Base-by-base conservation (phyloP, 1,140 invertebrate genomes). In the Macrobrachium nipponense region DNA sequence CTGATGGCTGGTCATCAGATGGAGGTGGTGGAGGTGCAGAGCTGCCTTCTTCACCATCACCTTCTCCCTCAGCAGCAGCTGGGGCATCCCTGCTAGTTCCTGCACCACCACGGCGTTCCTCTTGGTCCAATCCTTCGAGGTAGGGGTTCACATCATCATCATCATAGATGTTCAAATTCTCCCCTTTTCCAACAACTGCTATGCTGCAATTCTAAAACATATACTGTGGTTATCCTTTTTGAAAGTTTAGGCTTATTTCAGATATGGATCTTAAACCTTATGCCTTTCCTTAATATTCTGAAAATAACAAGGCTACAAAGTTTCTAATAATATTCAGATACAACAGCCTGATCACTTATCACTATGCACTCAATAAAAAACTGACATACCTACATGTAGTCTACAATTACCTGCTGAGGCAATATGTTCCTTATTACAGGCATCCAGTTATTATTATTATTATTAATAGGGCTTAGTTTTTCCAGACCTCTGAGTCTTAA, bases 201-300 rank as follows among this genome's bases (percentile, higher is more conserved):
- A 99, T 95, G 0, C 97, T 98, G 68, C 98, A 97, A 91, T 98
- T 98, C 95, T 96, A 91, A 62, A 90, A 89, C 58, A 72, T 79
- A 87, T 85, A 68, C 83, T 14, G 18, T 60, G 20, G 60, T 20
- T 36, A 27, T 60, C 80, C 18, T 23, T n/a, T 18, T 17, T 76
- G 20, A 2, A n/a, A 5, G 80, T 64, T 17, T 60, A n/a, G 4
- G 7, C 87, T n/a, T 5, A 68, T 15, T 10, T 10, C 14, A 68
- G 14, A 68, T 8, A 27, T 66, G 5, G 14, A 66, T 66, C 17
- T 66, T 18, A 51, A 51, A 51, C 7, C 8, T 5, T 7, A 51
- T 6, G 12, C 51, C 51, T 7, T 51, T 51, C 27, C 27, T 36
- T 51, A 10, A 51, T 51, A 51, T 51, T 51, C 8, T 51, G 7